phyloP scores from a whole-genome alignment of 2,797 vertebrate species.

The Pangasius macronema region DNA sequence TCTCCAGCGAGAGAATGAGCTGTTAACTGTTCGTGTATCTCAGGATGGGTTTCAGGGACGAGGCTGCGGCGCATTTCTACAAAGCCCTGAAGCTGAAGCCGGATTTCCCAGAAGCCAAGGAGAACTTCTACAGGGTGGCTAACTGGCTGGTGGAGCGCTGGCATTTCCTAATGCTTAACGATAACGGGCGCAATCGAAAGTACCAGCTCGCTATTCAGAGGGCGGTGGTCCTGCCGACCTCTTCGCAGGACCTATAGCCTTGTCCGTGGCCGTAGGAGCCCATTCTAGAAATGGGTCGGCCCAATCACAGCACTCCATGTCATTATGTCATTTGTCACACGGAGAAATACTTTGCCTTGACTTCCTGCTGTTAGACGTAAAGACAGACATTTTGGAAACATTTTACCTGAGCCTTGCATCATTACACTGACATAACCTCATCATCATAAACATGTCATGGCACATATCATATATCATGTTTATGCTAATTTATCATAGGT shows the following conservation, averaged over 20 bases:
- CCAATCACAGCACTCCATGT: not conserved
- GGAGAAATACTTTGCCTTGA: not conserved
- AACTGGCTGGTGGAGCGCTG: constrained; percentile 98
- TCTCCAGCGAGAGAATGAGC: not conserved
- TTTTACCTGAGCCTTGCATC: not conserved
- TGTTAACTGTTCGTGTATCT: not conserved
- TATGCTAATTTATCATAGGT: too few species aligned
- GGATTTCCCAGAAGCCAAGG: constrained; percentile 88
- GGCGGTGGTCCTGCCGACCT: too few species aligned
- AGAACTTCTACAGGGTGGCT: constrained; percentile 95
- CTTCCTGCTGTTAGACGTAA: not conserved
- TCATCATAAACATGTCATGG: not conserved
- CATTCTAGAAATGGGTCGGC: too few species aligned
- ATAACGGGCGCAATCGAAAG: constrained; percentile 83
- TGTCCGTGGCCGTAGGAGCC: too few species aligned
- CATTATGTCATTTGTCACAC: not conserved
- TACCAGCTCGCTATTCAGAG: constrained; percentile 91
- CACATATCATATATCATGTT: too few species aligned
- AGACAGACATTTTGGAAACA: too few species aligned
- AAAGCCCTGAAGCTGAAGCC: constrained; percentile 94
- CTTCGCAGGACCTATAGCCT: too few species aligned
- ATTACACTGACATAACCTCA: not conserved
- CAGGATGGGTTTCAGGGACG: constrained; percentile 96
- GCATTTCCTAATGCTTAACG: constrained; percentile 99
- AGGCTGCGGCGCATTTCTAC: constrained; percentile 95